phyloP scores from a whole-genome alignment of 2,113 vertebrate species.

The Phalacrocorax carbo region DNA sequence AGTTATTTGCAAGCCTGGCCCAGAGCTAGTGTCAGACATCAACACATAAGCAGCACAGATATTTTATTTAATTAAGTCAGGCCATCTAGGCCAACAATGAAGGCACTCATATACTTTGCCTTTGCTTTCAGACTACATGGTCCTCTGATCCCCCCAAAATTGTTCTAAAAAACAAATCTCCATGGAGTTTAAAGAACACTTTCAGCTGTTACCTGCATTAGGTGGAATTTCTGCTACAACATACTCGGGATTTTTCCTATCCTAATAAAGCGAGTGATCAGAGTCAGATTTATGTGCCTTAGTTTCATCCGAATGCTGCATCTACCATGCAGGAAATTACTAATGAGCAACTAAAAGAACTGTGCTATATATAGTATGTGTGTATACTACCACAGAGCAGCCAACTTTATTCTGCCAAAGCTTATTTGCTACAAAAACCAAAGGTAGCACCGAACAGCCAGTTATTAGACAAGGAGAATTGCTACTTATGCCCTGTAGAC shows the following conservation, averaged over 20 bases:
- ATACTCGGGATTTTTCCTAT: constrained; percentile 20
- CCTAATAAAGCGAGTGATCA: constrained; percentile 17
- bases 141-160: background rate
- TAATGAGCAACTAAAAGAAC: constrained; percentile 43
- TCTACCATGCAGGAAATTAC: constrained; percentile 46
- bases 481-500: background rate
- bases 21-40: constrained; percentile 59
- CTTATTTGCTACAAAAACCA: background rate
- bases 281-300: constrained; percentile 35
- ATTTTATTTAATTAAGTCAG: constrained; percentile 65
- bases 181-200: background rate
- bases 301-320: background rate
- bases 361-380: constrained; percentile 5
- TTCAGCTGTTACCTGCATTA: constrained; percentile 51
- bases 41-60: constrained; percentile 51
- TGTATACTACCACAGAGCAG: background rate
- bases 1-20: constrained; percentile 63
- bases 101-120: constrained; percentile 27
- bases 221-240: constrained; percentile 34
- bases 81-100: constrained; percentile 61
- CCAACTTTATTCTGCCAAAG: background rate
- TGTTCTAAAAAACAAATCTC: constrained; percentile 18
- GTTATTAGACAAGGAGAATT: background rate
- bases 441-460: background rate
- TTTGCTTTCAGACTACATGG: background rate